phyloP scores from a whole-genome alignment of 1,140 invertebrate species.

The Achatina immaculata region DNA sequence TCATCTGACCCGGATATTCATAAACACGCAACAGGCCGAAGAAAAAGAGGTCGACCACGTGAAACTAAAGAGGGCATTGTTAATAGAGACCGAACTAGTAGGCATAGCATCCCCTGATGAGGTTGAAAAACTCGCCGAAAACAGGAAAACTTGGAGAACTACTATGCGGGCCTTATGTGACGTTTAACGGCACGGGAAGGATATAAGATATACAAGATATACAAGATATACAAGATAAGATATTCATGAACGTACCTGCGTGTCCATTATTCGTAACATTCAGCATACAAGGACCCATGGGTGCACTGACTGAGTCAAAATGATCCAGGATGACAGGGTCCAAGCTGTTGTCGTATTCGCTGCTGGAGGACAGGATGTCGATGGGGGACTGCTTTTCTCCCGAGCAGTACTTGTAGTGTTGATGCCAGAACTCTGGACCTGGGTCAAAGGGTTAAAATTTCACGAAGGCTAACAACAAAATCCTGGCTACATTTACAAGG shows the following conservation, averaged over 20 bases:
- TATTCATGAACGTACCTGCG: constrained; percentile 37
- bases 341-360: constrained; percentile 33
- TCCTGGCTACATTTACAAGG: background rate
- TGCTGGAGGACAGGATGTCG: constrained; percentile 25
- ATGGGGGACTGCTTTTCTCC: constrained; percentile 50
- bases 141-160: too few species aligned
- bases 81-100: too few species aligned
- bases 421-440: constrained; percentile 43
- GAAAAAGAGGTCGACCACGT: too few species aligned
- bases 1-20: too few species aligned
- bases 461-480: background rate
- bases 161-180: too few species aligned
- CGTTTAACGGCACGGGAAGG: too few species aligned
- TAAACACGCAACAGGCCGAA: too few species aligned
- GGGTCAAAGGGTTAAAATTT: background rate
- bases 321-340: constrained; percentile 46
- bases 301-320: constrained; percentile 41
- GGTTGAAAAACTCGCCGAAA: too few species aligned
- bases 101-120: too few species aligned
- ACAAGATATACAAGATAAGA: too few species aligned
- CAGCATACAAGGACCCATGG: constrained; percentile 38
- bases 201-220: too few species aligned
- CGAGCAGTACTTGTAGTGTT: constrained; percentile 42
- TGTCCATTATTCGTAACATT: constrained; percentile 47
- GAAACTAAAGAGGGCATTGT: too few species aligned